These are phyloP conservation scores for Amyelois transitella DNA, from an alignment of 1,140 invertebrate genomes.

Conservation along the genomic window DNA sequence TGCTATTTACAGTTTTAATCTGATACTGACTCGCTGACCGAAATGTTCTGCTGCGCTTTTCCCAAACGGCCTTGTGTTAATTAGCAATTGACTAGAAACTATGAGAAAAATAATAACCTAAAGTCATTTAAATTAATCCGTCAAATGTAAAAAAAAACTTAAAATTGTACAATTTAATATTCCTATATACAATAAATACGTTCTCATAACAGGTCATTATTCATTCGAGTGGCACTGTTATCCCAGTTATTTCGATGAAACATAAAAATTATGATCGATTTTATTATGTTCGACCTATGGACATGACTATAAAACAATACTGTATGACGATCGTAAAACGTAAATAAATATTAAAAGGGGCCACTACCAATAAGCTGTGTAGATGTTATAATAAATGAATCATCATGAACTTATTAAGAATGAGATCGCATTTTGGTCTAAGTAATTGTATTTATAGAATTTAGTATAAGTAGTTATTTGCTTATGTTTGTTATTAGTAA, in stretches of 20 bases:
- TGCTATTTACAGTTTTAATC: too few relatives aligned
- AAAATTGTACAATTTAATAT: background rate
- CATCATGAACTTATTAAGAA: too few relatives aligned
- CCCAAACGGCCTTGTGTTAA: too few relatives aligned
- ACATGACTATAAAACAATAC: constrained; percentile 18
- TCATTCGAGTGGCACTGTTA: constrained; percentile 4
- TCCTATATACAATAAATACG: background rate
- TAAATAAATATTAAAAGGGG: background rate
- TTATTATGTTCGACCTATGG: constrained; percentile 23
- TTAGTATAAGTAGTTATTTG: too few relatives aligned
- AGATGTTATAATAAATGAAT: background rate
- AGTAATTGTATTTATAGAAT: too few relatives aligned
- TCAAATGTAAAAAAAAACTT: background rate
- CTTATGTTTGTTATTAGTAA: too few relatives aligned
- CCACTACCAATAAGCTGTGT: background rate
- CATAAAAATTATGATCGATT: constrained; percentile 29
- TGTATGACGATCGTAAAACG: constrained; percentile 5
- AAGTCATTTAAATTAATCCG: background rate
- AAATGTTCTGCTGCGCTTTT: too few relatives aligned
- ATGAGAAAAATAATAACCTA: background rate
- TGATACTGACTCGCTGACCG: too few relatives aligned
- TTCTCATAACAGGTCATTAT: background rate
- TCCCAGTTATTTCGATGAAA: constrained; percentile 19
- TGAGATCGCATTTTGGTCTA: too few relatives aligned
- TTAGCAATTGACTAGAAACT: too few relatives aligned